Evolutionary conservation across 2,797 vertebrate species (phyloP).

Genomic region (Fundulus diaphanus): DNA sequence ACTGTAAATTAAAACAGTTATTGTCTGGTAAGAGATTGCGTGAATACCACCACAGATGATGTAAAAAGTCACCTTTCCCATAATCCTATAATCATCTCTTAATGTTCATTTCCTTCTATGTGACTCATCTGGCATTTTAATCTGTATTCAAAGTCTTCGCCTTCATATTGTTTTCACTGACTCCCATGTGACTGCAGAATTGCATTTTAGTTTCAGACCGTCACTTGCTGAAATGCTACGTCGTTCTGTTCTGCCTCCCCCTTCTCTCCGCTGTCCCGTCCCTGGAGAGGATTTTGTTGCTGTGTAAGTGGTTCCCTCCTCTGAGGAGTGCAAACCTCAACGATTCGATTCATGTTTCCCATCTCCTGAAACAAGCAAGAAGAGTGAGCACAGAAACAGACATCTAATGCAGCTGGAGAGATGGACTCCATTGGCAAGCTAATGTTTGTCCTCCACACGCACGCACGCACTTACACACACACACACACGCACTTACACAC

Average conservation of each 20-base stretch:
- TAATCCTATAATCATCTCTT: neutral
- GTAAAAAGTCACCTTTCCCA: too few species aligned
- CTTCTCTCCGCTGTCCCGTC: constrained; percentile 45
- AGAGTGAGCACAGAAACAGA: constrained; percentile 29
- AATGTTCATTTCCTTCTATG: neutral
- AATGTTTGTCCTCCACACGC: constrained; percentile 13
- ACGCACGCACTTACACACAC: neutral
- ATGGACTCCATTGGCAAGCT: constrained; percentile 19
- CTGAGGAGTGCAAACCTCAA: constrained; percentile 51
- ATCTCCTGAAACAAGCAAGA: constrained; percentile 57
- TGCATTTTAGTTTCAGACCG: constrained; percentile 53
- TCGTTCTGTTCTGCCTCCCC: constrained; percentile 47
- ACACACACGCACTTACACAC: neutral
- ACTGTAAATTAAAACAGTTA: neutral
- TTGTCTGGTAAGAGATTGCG: neutral
- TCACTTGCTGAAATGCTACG: constrained; percentile 50
- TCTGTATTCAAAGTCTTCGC: constrained; percentile 23
- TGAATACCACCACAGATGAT: neutral
- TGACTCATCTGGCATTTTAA: constrained; percentile 1
- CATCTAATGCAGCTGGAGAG: constrained; percentile 48
- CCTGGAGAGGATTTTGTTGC: constrained; percentile 75
- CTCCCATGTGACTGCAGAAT: constrained; percentile 45
- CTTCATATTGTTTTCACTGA: constrained; percentile 32
- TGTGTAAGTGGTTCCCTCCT: constrained; percentile 66
- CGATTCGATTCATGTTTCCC: constrained; percentile 58